Evolutionary conservation across 2,797 vertebrate genomes (phyloP), one percentile per base, ranked within the genome.

Genomic region (Hyperoplus immaculatus): DNA sequence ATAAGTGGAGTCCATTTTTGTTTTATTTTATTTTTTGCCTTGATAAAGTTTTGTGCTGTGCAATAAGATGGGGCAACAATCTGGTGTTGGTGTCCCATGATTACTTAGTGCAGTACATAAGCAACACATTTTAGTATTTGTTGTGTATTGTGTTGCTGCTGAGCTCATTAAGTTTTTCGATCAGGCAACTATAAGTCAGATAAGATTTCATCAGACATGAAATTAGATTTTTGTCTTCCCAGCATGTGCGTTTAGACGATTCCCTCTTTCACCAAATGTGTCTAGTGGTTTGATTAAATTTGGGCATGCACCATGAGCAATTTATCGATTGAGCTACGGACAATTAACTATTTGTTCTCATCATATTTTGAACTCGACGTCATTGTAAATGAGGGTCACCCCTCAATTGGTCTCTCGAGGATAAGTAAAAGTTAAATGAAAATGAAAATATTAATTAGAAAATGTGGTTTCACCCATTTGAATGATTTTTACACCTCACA

Each of bases 401-500:
- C 21, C 21, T 21, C 21, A 21, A 21, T 21, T 21, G 21, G 21
- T 21, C 21, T 21, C 21, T 21, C 21, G 21, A 21, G 21, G 21
- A 21, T 21, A 21, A 21, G 2, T 21, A 21, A 21, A 21, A 21
- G 21, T 21, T 21, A 21, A 21, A 21, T 21, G 21, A 21, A 21
- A 21, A 21, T 21, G 21, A 21, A 64, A 42, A 76, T 21, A 2
- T 82, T 66, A 82, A 76, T 49, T 21, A 64, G 76, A 69, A 69
- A 75, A 71, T 8, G 42, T 41, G 14, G 13, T 64, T 6, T 57
- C 14, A 41, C 43, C 60, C 54, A 50, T 72, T 72, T 51, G 53
- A 45, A 55, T 47, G 69, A 84, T 80, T 81, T 84, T 39, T 50
- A 29, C n/a, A 36, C 51, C 21, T 71, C 60, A 41, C n/a, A 38